Base-by-base conservation (phyloP, 2,888 invertebrate genomes). In the Drosophila melanosoma region DNA sequence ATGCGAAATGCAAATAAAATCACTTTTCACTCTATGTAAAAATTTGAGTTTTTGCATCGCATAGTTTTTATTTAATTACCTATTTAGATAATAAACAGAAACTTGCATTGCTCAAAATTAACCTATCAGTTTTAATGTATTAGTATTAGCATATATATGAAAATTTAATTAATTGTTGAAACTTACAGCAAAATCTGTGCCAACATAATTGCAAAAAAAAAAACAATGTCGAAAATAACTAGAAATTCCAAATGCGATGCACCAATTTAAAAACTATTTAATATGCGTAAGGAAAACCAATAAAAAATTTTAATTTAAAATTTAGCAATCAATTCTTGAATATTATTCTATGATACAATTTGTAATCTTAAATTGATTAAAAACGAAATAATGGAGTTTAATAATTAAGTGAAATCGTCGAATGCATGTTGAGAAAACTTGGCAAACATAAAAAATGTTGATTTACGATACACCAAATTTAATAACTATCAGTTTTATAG, bases 391-490 rank as follows among this genome's bases (percentile, higher is more conserved):
- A 20, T 45, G 20, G 20, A 1, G 45, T 0, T 15, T 15, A 8
- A 23, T 23, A 23, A 12, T 15, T 15, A 7, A 15, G 45, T 26
- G 49, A 49, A 49, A 17, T 49, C 23, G 15, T 26, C 2, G 17
- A 17, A 17, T 26, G 49, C 49, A 26, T 26, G 26, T 29, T 32
- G 8, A 23, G 23, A 40, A 3, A 29, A 29, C 23, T 29, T 17
- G 29, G 12, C 32, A 29, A 20, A 6, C 17, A 26, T 26, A 20
- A 49, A 26, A 26, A 61, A 61, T 26, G 17, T 11, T 32, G 35
- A 33, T 65, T 65, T 40, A 65, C 42, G 36, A 45, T 36, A 20
- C 32, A 20, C 52, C 29, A 58, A 58, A 48, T 12, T 26, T 53
- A 38, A 33, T 38, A 54, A 49, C 38, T 45, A 36, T 15, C 10